These are phyloP conservation scores for Mechanitis messenoides DNA, from an alignment of 2,888 invertebrate genomes.

Conservation along the genomic window DNA sequence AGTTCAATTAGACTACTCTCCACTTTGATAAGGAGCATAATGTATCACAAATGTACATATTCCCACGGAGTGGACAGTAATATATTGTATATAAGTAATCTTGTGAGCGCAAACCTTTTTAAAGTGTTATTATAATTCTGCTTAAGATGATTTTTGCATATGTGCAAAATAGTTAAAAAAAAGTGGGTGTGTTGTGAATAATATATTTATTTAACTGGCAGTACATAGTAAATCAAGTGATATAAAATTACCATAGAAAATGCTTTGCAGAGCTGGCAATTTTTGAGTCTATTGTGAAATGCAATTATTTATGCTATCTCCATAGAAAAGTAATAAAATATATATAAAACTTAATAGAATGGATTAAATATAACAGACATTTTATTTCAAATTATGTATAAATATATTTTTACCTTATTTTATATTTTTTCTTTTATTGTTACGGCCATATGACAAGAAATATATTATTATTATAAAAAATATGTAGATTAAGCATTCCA, in stretches of 20 bases:
- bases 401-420: constrained; percentile 3
- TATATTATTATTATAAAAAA: background rate
- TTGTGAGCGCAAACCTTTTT: constrained; percentile 21
- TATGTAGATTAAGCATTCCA: background rate
- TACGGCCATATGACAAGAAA: background rate
- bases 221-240: constrained; percentile 1
- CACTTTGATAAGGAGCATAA: constrained; percentile 60
- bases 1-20: constrained; percentile 94
- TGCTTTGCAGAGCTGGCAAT: background rate
- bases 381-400: constrained; percentile 6
- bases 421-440: constrained; percentile 1
- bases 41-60: constrained; percentile 44
- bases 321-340: background rate
- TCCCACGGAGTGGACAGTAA: constrained; percentile 20
- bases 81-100: constrained; percentile 29
- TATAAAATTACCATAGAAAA: constrained; percentile 3
- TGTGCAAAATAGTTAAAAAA: constrained; percentile 2
- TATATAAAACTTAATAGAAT: background rate
- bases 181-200: constrained; percentile 5
- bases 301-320: background rate
- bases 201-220: constrained; percentile 1
- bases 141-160: background rate
- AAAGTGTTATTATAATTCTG: constrained; percentile 2
- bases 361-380: background rate
- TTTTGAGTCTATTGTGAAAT: background rate